Base-by-base conservation (phyloP, 1,140 invertebrate genomes). In the Anadara kagoshimensis region DNA sequence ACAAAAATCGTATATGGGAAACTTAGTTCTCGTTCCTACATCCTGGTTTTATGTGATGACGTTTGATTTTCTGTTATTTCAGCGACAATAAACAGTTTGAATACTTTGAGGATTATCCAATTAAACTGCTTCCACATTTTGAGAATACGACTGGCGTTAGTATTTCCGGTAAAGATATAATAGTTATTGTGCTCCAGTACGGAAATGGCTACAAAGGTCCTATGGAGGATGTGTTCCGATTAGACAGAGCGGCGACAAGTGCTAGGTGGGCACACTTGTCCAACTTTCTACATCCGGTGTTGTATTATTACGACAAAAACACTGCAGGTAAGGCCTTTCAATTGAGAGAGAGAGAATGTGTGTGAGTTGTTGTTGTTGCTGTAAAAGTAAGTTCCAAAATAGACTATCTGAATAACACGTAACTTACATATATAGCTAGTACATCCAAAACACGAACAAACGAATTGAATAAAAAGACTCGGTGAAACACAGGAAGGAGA, bases 281-380 rank as follows among this genome's bases (percentile, higher is more conserved):
- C 18, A 90, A 90, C 78, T 90, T 90, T 62, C 82, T 90, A 10
- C 89, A 90, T 75, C 89, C 89, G 4, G 87, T 89, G 0, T 78
- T 90, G 44, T 89, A 89, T 75, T 87, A 78, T 68, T 90, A 86
- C 73, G 59, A 81, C 16, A 70, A 36, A 22, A 49, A 86, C 24
- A 86, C 87, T 44, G 82, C 79, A 73, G 85, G 87, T 88, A 75
- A 53, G 65, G 45, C 5, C 29, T 7, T 36, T 36, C 29, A 7
- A 36, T 2, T 3, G 29, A 36, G 29, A 36, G 29, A 36, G 29
- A 36, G 29, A 36, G 29, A 36, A 7, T 3, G 29, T 4, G 20
- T 4, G 49, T 3, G 16, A 18, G 16, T 4, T 2, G 4, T 51
- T 51, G 4, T 51, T 18, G 16, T 18, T 51, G 20, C 2, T 51